Evolutionary conservation across 2,797 vertebrate genomes (phyloP).

Genomic region (Lindbergichthys nudifrons): DNA sequence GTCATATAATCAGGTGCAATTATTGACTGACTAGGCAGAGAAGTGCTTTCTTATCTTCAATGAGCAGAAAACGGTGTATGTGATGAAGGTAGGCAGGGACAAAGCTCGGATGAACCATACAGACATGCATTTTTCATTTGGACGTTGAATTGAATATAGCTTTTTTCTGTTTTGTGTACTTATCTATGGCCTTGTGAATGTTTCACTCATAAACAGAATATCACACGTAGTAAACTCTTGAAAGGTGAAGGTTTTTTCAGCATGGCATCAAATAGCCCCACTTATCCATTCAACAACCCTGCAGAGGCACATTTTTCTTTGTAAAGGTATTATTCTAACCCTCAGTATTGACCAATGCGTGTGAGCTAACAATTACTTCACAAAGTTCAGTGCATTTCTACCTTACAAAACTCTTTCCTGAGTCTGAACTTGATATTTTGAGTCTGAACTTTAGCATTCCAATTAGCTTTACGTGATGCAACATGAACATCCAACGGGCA

Average conservation of each 20-base stretch:
- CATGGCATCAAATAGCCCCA: not conserved
- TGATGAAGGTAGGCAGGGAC: conserved; percentile 1
- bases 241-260: not conserved
- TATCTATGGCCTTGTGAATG: not conserved
- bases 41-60: not conserved
- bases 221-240: not conserved
- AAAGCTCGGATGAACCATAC: not conserved
- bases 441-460: conserved; percentile 26
- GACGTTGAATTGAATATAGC: not conserved
- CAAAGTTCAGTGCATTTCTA: not conserved
- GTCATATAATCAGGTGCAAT: conserved; percentile 19
- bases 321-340: not conserved
- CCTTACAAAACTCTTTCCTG: conserved; percentile 15
- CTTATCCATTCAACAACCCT: not conserved
- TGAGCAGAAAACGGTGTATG: not conserved
- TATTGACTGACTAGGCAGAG: not conserved
- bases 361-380: conserved; percentile 15
- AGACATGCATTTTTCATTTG: not conserved
- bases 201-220: conserved; percentile 5
- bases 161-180: not conserved
- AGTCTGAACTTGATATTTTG: conserved; percentile 18
- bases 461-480: conserved; percentile 43
- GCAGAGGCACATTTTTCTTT: not conserved
- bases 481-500: conserved; percentile 13
- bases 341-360: conserved; percentile 7